These are phyloP conservation scores for Liodrosophila aerea DNA, from an alignment of 2,888 invertebrate species.

Conservation along the genomic window DNA sequence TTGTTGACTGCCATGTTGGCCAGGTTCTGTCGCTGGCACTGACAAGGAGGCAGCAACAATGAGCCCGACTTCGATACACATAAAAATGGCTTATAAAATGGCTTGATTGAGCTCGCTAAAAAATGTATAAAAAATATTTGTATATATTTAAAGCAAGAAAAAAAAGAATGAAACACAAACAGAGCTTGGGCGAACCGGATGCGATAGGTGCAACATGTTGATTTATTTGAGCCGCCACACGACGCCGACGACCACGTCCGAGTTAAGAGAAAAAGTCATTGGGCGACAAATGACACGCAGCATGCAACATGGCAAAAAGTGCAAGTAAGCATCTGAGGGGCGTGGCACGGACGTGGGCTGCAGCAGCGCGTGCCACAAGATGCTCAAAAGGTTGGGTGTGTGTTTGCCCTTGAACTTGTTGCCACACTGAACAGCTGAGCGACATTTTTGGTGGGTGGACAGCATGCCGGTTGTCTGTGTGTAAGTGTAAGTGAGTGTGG, in stretches of 20 bases:
- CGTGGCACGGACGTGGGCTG: slow-evolving; percentile 55
- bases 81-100: slow-evolving; percentile 63
- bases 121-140: slow-evolving; percentile 3
- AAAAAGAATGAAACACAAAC: slow-evolving; percentile 6
- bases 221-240: slow-evolving; percentile 70
- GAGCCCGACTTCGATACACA: slow-evolving; percentile 51
- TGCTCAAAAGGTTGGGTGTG: slow-evolving; percentile 22
- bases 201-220: slow-evolving; percentile 63
- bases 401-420: slow-evolving; percentile 49
- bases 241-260: slow-evolving; percentile 60
- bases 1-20: slow-evolving; percentile 77
- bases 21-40: slow-evolving; percentile 33
- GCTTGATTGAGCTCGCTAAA: slow-evolving; percentile 66
- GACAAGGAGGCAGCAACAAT: slow-evolving; percentile 62
- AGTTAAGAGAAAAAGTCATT: slow-evolving; percentile 12
- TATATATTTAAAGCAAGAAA: slow-evolving; percentile 11
- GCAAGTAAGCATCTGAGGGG: slow-evolving; percentile 52
- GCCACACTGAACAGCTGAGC: slow-evolving; percentile 47
- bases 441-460: slow-evolving; percentile 73
- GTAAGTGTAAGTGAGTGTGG: too few species aligned
- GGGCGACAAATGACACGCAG: slow-evolving; percentile 55
- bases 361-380: slow-evolving; percentile 63
- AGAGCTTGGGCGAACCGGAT: slow-evolving; percentile 72
- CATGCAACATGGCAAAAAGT: slow-evolving; percentile 47
- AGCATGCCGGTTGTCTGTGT: slow-evolving; percentile 20